These are phyloP conservation scores for Limnephilus marmoratus DNA, from an alignment of 2,888 invertebrate genomes.

Conservation along the genomic window DNA sequence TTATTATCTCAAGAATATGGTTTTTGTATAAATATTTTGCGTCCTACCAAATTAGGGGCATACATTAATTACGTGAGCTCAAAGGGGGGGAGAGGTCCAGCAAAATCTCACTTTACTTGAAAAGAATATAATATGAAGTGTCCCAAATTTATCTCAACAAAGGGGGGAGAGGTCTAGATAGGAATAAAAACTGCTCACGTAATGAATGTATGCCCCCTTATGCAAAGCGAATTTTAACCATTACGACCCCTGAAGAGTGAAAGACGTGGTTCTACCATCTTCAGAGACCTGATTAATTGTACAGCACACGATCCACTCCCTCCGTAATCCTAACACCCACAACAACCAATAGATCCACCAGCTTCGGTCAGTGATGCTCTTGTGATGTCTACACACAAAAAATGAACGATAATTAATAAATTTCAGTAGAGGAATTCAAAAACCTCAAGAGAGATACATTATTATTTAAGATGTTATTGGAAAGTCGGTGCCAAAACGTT, in stretches of 20 bases:
- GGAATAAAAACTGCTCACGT: too few species aligned
- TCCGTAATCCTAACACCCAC: not conserved
- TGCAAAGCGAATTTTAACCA: too few species aligned
- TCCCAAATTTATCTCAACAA: too few species aligned
- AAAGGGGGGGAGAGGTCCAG: too few species aligned
- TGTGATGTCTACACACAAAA: not conserved
- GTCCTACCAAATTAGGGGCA: too few species aligned
- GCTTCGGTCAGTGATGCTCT: not conserved
- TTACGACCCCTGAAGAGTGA: not conserved
- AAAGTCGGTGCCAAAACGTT: constrained; percentile 29
- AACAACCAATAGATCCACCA: not conserved
- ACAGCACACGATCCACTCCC: not conserved
- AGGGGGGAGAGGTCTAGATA: too few species aligned
- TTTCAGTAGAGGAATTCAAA: not conserved
- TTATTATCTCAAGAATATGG: too few species aligned
- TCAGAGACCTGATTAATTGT: not conserved
- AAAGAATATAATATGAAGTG: too few species aligned
- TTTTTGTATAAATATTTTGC: too few species aligned
- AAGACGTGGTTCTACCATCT: not conserved
- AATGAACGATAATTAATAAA: not conserved
- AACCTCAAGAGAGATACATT: not conserved
- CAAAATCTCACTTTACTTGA: too few species aligned
- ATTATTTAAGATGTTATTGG: constrained; percentile 13
- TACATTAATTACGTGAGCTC: too few species aligned
- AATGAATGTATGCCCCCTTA: too few species aligned